Percentiles rank a stretch among this genome's conserved stretches.
Evolutionary conservation across 2,888 invertebrate genomes (phyloP).

Genomic region (Synergus itoensis): DNA sequence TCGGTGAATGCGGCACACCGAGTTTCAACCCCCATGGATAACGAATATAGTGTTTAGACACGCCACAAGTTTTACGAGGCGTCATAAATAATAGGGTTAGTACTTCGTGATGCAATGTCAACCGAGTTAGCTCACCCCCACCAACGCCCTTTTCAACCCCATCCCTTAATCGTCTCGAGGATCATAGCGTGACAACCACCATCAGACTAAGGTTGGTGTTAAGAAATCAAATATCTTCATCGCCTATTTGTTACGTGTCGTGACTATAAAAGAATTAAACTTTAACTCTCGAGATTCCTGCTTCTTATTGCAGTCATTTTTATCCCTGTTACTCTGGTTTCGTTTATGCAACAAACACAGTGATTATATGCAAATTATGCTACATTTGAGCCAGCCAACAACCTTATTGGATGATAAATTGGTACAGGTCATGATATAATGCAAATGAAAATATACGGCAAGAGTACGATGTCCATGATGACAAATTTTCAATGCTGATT

Average conservation of each 20-base stretch:
- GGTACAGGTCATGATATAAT: too few species aligned
- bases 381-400: too few species aligned
- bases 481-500: too few species aligned
- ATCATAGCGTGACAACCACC: conserved; percentile 61
- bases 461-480: too few species aligned
- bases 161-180: conserved; percentile 63
- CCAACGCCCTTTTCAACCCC: conserved; percentile 53
- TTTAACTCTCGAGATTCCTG: background rate
- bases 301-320: background rate
- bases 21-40: conserved; percentile 49
- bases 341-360: background rate
- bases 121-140: conserved; percentile 57
- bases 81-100: conserved; percentile 75
- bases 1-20: conserved; percentile 52
- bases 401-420: too few species aligned
- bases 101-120: conserved; percentile 74
- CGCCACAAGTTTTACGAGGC: conserved; percentile 76
- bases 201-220: conserved; percentile 53
- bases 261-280: background rate
- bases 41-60: conserved; percentile 70
- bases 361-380: background rate
- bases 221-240: conserved; percentile 47
- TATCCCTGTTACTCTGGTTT: background rate
- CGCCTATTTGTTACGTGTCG: conserved; percentile 2
- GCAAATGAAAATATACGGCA: too few species aligned